These are phyloP conservation scores for Zosterops japonicus DNA, from an alignment of 2,113 vertebrate species.

Conservation along the genomic window DNA sequence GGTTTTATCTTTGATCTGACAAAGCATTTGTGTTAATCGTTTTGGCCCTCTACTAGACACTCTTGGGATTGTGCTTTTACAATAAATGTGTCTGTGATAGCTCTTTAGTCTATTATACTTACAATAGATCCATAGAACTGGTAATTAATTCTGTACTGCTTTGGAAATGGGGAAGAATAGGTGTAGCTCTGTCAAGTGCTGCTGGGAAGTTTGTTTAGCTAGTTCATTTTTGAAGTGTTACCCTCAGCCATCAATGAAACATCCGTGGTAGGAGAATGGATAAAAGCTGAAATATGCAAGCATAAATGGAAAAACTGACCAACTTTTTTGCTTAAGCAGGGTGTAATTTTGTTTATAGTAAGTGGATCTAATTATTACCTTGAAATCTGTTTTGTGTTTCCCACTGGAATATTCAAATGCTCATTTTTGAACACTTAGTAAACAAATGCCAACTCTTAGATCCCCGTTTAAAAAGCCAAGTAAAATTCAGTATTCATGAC, in stretches of 20 bases:
- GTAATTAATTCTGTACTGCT: conserved; percentile 89
- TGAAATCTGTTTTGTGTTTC: not conserved
- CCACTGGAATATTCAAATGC: not conserved
- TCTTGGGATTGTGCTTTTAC: conserved; percentile 89
- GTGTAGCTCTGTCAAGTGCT: conserved; percentile 86
- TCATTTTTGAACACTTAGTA: not conserved
- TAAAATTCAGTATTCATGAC: not conserved
- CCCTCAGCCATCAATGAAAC: conserved; percentile 74
- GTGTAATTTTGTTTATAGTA: not conserved
- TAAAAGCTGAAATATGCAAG: conserved; percentile 56
- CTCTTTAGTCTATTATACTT: conserved; percentile 91
- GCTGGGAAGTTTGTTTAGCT: conserved; percentile 87
- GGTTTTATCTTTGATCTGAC: conserved; percentile 89
- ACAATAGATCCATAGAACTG: conserved; percentile 89
- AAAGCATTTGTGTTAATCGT: conserved; percentile 90
- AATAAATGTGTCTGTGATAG: conserved; percentile 90
- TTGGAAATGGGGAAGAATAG: conserved; percentile 87
- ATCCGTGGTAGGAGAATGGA: conserved; percentile 47
- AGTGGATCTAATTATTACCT: not conserved
- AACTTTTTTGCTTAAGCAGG: conserved; percentile 23
- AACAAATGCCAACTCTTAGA: not conserved
- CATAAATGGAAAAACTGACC: conserved; percentile 59
- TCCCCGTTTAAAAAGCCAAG: not conserved
- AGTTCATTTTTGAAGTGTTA: conserved; percentile 85
- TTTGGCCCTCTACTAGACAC: conserved; percentile 87